Evolutionary conservation across 1,140 invertebrate genomes (phyloP).

Genomic region (Aphaenogaster ashmeadi): DNA sequence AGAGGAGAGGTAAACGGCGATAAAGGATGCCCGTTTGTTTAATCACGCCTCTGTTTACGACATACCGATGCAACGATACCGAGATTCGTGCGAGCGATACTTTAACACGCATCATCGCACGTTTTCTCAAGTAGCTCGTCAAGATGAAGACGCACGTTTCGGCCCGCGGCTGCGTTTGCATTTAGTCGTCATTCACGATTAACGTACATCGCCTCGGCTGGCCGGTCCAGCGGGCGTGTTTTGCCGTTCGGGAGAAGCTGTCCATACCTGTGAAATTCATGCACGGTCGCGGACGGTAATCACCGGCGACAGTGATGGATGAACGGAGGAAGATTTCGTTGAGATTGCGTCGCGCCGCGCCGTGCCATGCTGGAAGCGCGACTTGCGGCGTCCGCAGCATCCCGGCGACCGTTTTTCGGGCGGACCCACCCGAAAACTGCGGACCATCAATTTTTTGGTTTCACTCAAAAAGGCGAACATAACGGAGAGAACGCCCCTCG

Average conservation of each 20-base stretch:
- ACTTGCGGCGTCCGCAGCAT: not conserved
- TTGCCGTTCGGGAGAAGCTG: constrained; percentile 30
- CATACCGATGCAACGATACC: not conserved
- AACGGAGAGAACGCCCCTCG: constrained; percentile 10
- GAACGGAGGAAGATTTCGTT: constrained; percentile 52
- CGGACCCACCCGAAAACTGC: constrained; percentile 8
- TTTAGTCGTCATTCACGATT: constrained; percentile 54
- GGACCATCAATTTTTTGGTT: constrained; percentile 42
- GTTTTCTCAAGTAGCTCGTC: constrained; percentile 26
- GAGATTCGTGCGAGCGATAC: not conserved
- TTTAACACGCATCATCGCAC: not conserved
- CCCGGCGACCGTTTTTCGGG: constrained; percentile 25
- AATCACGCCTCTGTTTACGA: not conserved
- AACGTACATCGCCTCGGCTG: not conserved
- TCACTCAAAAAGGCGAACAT: not conserved
- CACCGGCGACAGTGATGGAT: constrained; percentile 54
- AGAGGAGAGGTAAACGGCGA: not conserved
- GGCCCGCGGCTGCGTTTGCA: constrained; percentile 26
- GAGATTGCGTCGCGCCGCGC: constrained; percentile 33
- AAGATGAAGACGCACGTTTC: constrained; percentile 37
- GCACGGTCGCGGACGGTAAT: constrained; percentile 36
- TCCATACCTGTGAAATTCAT: constrained; percentile 57
- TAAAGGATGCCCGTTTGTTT: not conserved
- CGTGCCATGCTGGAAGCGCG: not conserved
- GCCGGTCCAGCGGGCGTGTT: constrained; percentile 30